Evolutionary conservation across 2,113 vertebrate genomes (phyloP), one percentile per base, ranked within the genome.

Genomic region (Platycercus adscitus): DNA sequence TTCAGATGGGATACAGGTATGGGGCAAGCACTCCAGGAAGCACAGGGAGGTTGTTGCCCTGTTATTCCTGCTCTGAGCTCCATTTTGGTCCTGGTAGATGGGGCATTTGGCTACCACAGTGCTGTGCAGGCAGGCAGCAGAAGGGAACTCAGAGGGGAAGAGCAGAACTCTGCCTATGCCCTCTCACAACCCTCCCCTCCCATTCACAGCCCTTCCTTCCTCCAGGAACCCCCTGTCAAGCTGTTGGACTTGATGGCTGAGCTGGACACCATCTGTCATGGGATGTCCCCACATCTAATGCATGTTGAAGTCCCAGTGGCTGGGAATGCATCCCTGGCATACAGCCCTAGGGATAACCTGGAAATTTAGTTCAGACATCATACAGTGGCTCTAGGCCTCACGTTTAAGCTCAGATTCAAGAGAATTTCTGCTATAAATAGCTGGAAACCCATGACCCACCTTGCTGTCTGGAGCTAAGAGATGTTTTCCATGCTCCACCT

Each of bases 401-500:
- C 55, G 60, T 90, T 90, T 72, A 60, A 87, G 20, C 33, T 81
- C 66, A 37, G 75, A 61, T 84, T 93, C 31, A 37, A 28, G n/a
- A 77, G n/a, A 69, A 53, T 87, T 86, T 66, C 83, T 81, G 60
- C 68, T 75, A 63, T 69, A 93, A 96, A 65, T 69, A 93, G 64
- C 69, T 71, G 58, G 37, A 94, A 95, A 80, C 80, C 53, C 37
- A 35, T 65, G 26, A 86, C 29, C 39, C 3, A 19, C 87, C 81
- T 93, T 50, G 91, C 96, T 91, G 69, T 77, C 76, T 72, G 88
- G 81, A 90, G 75, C 71, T 73, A 16, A 49, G 90, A 93, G 80
- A 80, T 93, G 75, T 97, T 95, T 84, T 71, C 94, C 94, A 55
- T 87, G 81, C 77, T 88, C 55, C 70, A 64, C 92, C 76, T 95